Evolutionary conservation across 2,113 vertebrate genomes (phyloP), one percentile per base, ranked within the genome.

Genomic region (Sander lucioperca): DNA sequence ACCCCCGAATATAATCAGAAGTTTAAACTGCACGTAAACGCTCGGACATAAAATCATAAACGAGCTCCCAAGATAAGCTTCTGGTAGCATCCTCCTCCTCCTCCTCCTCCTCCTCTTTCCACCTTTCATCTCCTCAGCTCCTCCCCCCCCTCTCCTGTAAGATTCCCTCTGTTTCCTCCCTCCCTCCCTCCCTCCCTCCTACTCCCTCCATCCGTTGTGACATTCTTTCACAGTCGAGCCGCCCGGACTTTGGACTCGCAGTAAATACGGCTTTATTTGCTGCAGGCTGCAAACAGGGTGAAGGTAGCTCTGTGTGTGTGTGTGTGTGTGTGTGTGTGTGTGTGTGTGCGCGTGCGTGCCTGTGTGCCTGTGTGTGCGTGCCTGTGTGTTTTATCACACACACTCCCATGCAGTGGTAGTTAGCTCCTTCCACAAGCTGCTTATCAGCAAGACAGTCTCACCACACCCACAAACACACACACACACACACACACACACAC

Each of bases 191-290:
- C 21, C 25, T 25, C 30, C 66, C 57, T 18, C 39, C 36, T 21
- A 27, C 19, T 47, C 77, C 50, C 78, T 75, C 84, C 80, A 62
- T 85, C 83, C 65, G 12, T 69, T 87, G 76, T 70, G 84, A 92
- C 94, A 96, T 96, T 95, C 95, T 94, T 95, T 94, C 94, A 95
- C 93, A 85, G 93, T 69, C 74, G 76, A 91, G 89, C 88, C 27
- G 58, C 70, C 87, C 77, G 65, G 90, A 93, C 95, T 96, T 95
- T 95, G 95, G 91, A 94, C 95, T 86, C 47, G 71, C 92, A 79
- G 94, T 94, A 96, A 95, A 95, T 94, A 95, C 86, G 86, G 88
- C 90, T 92, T 93, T 95, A 93, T 94, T 96, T 96, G 92, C 86
- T 51, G 73, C 63, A 47, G 74, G 73, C 63, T 57, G 75, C 72